Conservation (phyloP, 2,888 invertebrate species). For the Tipula unca region DNA sequence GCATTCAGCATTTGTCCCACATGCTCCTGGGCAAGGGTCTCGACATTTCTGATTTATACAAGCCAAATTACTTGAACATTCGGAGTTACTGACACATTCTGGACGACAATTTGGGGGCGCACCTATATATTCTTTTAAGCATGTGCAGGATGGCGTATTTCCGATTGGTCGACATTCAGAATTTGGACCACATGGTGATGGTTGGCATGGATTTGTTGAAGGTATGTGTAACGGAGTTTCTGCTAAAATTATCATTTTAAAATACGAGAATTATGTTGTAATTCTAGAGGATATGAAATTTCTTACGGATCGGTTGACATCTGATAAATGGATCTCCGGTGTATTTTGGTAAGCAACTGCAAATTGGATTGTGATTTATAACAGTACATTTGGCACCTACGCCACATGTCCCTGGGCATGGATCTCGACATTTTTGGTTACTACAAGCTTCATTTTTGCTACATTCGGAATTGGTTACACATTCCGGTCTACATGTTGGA, state of each 20-base stretch:
- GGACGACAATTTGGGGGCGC: conserved; percentile 57
- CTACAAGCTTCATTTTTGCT: conserved; percentile 59
- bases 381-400: conserved; percentile 61
- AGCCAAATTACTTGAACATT: conserved; percentile 51
- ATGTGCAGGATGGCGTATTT: conserved; percentile 46
- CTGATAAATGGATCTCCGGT: conserved; percentile 65
- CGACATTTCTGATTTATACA: conserved; percentile 49
- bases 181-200: conserved; percentile 64
- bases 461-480: conserved; percentile 65
- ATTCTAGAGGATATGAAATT: not conserved
- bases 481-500: conserved; percentile 66
- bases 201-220: conserved; percentile 47
- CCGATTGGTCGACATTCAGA: conserved; percentile 52
- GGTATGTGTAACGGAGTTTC: conserved; percentile 30
- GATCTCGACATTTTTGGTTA: conserved; percentile 68
- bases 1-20: conserved; percentile 52
- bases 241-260: conserved; percentile 26
- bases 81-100: conserved; percentile 54
- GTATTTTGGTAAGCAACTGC: conserved; percentile 53
- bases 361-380: conserved; percentile 65
- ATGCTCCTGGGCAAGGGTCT: conserved; percentile 53
- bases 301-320: conserved; percentile 48
- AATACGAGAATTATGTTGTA: not conserved
- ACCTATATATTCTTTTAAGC: conserved; percentile 50
- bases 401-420: conserved; percentile 68